Evolutionary conservation across 2,113 vertebrate genomes (phyloP), one percentile per base, ranked within the genome.

Genomic region (Phasianus colchicus): DNA sequence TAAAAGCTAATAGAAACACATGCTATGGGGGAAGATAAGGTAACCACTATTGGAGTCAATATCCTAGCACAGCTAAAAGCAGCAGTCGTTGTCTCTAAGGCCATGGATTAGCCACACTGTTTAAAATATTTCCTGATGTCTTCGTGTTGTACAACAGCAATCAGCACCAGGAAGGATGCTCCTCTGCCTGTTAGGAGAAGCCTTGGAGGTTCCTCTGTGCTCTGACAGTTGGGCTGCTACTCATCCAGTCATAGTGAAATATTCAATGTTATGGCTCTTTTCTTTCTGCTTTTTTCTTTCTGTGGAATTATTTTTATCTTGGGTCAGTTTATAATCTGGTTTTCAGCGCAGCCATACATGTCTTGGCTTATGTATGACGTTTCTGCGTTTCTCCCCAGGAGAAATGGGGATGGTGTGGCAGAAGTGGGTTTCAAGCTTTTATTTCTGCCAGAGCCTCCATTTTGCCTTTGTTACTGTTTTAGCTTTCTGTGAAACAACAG

Each of bases 171-270:
- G 61, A 32, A 0, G 1, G 77, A 15, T 27, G 61, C 21, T 60
- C 4, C 52, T 52, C 14, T 38, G 43, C 45, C 32, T 29, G 27
- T 15, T 52, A 19, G 32, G 27, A 67, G 70, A 52, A 43, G 50
- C 61, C 43, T 32, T 18, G n/a, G 54, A 14, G 6, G 16, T 36
- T 66, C 20, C 16, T 32, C 13, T 25, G 34, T 34, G 22, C 22
- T 47, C 47, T 27, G 14, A 18, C 27, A 54, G 47, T 32, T 36
- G 55, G 38, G 17, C 67, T 17, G 32, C 36, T 13, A 2, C 40
- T 63, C 22, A 15, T 47, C 9, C 6, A 1, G 29, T 40, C 1
- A 0, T n/a, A 38, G 45, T 29, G 60, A 54, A 69, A 54, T 25
- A 61, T 5, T 67, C 45, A 8, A 1, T 34, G 40, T 54, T 42